A percentile compares a stretch with the other conserved stretches of the same genome.
phyloP scores from a whole-genome alignment of 1,140 invertebrate species.

The Trissolcus basalis region DNA sequence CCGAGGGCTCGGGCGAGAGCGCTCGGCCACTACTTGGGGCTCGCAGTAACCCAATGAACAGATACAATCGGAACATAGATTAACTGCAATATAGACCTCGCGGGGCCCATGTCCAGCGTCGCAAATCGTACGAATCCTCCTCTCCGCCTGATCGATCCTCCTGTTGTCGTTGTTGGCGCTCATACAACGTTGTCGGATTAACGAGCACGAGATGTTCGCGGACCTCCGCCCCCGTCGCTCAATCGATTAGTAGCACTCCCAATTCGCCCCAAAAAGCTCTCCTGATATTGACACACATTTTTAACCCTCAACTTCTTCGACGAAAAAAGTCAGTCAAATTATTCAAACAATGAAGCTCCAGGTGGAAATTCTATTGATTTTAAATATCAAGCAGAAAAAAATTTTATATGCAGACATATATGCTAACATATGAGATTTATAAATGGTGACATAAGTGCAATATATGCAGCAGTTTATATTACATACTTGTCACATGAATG shows the following conservation, averaged over 20 bases:
- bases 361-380: no score
- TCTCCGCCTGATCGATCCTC: constrained; percentile 46
- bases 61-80: constrained; percentile 75
- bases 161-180: constrained; percentile 18
- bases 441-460: no score
- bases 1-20: constrained; percentile 70
- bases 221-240: constrained; percentile 11
- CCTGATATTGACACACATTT: constrained; percentile 15
- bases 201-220: constrained; percentile 36
- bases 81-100: constrained; percentile 75
- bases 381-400: no score
- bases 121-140: constrained; percentile 61
- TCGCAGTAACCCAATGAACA: constrained; percentile 70
- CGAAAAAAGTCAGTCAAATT: no score
- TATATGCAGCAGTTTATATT: no score
- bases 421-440: no score
- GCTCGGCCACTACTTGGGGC: constrained; percentile 64
- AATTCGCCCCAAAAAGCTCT: background rate
- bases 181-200: constrained; percentile 49
- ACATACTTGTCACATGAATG: no score
- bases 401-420: no score
- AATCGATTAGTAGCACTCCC: constrained; percentile 17
- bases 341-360: no score
- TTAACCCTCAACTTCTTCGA: no score
- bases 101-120: constrained; percentile 57